Percentiles rank a stretch among this genome's conserved stretches.
These are phyloP conservation scores for Anoncus sp. DNA, from an alignment of 2,888 invertebrate genomes.

Conservation along the genomic window DNA sequence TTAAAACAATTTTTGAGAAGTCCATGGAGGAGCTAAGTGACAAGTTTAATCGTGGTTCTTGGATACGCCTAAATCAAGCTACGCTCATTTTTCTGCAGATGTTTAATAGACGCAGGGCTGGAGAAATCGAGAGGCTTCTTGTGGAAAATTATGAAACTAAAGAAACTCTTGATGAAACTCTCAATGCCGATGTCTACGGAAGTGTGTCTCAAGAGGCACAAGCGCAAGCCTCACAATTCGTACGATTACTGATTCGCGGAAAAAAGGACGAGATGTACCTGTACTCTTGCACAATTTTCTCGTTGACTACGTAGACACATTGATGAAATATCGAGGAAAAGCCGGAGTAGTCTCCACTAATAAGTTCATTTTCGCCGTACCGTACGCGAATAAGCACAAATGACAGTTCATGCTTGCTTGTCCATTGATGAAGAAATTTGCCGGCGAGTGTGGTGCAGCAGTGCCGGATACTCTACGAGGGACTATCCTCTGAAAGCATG, in stretches of 20 bases:
- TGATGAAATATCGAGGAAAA: slow-evolving; percentile 53
- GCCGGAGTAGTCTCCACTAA: slow-evolving; percentile 55
- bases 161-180: slow-evolving; percentile 51
- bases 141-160: slow-evolving; percentile 49
- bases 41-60: slow-evolving; percentile 37
- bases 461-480: slow-evolving; percentile 65
- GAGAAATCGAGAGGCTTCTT: slow-evolving; percentile 61
- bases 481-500: slow-evolving; percentile 70
- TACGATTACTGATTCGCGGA: slow-evolving; percentile 60
- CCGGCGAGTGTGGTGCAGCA: slow-evolving; percentile 67
- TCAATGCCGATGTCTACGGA: slow-evolving; percentile 54
- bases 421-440: slow-evolving; percentile 63
- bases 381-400: background rate
- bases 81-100: slow-evolving; percentile 58
- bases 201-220: slow-evolving; percentile 50
- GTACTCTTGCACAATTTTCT: slow-evolving; percentile 60
- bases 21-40: background rate
- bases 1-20: background rate
- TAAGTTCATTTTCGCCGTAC: slow-evolving; percentile 1
- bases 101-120: slow-evolving; percentile 63
- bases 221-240: slow-evolving; percentile 49
- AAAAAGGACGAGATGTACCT: slow-evolving; percentile 63
- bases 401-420: slow-evolving; percentile 59
- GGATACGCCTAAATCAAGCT: slow-evolving; percentile 48
- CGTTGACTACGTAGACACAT: slow-evolving; percentile 47